Conservation (phyloP, 2,888 invertebrate genomes). For the Andrena trimmerana region DNA sequence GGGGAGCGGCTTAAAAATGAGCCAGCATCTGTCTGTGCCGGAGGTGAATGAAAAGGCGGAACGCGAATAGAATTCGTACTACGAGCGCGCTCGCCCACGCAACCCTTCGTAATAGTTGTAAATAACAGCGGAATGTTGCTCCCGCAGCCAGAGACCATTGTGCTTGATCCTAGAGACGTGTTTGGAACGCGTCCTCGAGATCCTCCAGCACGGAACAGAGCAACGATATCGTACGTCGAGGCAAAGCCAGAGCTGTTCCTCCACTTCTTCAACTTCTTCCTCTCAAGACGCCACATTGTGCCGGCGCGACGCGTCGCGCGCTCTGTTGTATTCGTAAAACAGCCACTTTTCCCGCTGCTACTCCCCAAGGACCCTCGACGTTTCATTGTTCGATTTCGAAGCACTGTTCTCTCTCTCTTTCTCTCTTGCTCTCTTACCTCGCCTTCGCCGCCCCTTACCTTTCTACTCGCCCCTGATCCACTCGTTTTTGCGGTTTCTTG, state of each 20-base stretch:
- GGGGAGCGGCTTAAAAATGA: constrained; percentile 2
- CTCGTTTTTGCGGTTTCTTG: constrained; percentile 20
- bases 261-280: constrained; percentile 61
- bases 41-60: constrained; percentile 1
- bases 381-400: constrained; percentile 77
- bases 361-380: constrained; percentile 74
- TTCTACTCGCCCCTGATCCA: constrained; percentile 4
- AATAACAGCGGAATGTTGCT: constrained; percentile 64
- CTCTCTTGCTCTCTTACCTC: neutral
- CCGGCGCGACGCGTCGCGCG: constrained; percentile 66
- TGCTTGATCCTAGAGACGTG: constrained; percentile 72
- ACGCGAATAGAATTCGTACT: constrained; percentile 17
- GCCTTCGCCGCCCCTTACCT: neutral
- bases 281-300: constrained; percentile 70
- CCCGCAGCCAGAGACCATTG: constrained; percentile 59
- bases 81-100: constrained; percentile 18
- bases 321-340: constrained; percentile 76
- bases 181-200: constrained; percentile 56
- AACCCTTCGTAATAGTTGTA: constrained; percentile 63
- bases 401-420: constrained; percentile 50
- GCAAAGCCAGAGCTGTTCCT: constrained; percentile 23
- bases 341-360: constrained; percentile 76
- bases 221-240: constrained; percentile 16
- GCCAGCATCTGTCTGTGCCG: constrained; percentile 13
- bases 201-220: constrained; percentile 25